Evolutionary conservation across 2,888 invertebrate species (phyloP).

Genomic region (Torymus auratus): DNA sequence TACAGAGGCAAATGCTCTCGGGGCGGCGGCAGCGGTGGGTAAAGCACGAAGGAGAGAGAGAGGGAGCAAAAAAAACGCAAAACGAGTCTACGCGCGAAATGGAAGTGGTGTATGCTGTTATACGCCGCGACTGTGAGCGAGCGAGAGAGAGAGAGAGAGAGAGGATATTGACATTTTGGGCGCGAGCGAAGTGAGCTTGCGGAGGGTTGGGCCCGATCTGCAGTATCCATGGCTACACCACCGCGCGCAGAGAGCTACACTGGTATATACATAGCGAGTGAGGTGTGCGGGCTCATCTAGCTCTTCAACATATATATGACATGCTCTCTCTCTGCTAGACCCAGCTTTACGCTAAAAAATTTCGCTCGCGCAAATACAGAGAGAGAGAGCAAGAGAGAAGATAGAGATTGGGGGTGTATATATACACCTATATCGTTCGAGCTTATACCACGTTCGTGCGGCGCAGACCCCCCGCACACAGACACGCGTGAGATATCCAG

Average conservation of each 20-base stretch:
- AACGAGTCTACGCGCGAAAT: slow-evolving; percentile 45
- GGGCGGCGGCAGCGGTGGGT: too few species aligned
- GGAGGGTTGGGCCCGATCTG: slow-evolving; percentile 2
- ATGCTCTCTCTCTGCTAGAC: too few species aligned
- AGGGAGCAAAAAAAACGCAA: neutral
- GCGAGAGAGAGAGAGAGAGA: slow-evolving; percentile 59
- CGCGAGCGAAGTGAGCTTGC: slow-evolving; percentile 47
- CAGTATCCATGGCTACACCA: slow-evolving; percentile 34
- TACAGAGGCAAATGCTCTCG: slow-evolving; percentile 3
- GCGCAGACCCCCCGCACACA: neutral
- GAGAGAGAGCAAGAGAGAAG: too few species aligned
- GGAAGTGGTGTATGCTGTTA: neutral
- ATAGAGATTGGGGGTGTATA: too few species aligned
- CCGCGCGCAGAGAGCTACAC: too few species aligned
- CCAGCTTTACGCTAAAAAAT: neutral
- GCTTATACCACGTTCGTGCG: too few species aligned
- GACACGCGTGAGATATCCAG: neutral
- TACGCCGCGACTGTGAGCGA: neutral
- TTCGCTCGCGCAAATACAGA: neutral
- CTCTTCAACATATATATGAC: neutral
- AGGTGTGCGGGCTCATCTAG: neutral
- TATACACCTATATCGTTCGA: too few species aligned
- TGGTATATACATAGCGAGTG: neutral
- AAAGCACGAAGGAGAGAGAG: neutral
- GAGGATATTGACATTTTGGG: slow-evolving; percentile 76